Evolutionary conservation across 2,797 vertebrate species (phyloP).

Genomic region (Crenichthys baileyi): DNA sequence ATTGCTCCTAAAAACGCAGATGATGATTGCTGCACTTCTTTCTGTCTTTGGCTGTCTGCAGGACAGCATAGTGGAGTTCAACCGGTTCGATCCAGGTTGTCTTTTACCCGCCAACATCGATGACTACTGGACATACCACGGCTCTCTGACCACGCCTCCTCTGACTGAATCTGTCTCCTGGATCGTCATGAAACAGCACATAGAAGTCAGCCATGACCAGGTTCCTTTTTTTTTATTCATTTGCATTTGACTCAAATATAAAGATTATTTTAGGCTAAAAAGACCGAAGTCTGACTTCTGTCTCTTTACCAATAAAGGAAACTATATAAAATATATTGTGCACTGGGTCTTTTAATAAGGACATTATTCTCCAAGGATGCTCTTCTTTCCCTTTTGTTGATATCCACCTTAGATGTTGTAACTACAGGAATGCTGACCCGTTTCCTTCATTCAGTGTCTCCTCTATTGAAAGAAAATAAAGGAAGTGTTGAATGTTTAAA

Average conservation of each 20-base stretch:
- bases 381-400: not conserved
- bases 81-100: slow-evolving; percentile 85
- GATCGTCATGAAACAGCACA: slow-evolving; percentile 91
- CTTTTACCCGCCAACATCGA: slow-evolving; percentile 85
- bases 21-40: not conserved
- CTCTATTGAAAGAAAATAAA: not conserved
- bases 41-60: slow-evolving; percentile 47
- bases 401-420: not conserved
- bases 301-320: not conserved
- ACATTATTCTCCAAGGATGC: no score
- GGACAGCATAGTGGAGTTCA: slow-evolving; percentile 84
- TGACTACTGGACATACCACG: slow-evolving; percentile 94
- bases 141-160: slow-evolving; percentile 93
- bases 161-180: slow-evolving; percentile 93
- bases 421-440: no score
- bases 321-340: not conserved
- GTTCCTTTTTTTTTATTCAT: slow-evolving; percentile 59
- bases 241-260: not conserved
- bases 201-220: slow-evolving; percentile 93
- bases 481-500: not conserved
- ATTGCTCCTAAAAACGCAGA: not conserved
- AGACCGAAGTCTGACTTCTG: not conserved
- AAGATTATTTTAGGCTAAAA: not conserved
- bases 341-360: not conserved
- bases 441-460: not conserved